These are phyloP conservation scores for Caenorhabditis afra DNA, from an alignment of 2,888 invertebrate species.

Conservation along the genomic window DNA sequence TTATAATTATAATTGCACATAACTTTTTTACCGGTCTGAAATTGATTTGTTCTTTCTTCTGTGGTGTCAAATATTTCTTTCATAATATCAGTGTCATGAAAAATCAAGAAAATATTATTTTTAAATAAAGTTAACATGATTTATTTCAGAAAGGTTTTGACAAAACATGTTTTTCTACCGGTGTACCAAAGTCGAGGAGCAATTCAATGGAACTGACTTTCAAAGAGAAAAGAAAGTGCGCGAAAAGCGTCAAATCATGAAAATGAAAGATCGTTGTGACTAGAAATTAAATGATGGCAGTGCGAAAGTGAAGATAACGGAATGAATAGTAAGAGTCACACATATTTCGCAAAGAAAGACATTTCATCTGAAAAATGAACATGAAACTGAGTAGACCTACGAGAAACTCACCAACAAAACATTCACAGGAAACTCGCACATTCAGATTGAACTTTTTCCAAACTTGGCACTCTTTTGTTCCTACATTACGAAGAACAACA, in stretches of 20 bases:
- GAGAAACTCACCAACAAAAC: conserved; percentile 78
- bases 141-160: not conserved
- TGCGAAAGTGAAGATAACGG: conserved; percentile 9
- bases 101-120: not conserved
- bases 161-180: conserved; percentile 23
- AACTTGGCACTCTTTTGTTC: conserved; percentile 79
- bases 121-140: not conserved
- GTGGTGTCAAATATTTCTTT: conserved; percentile 22
- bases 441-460: conserved; percentile 81
- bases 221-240: not conserved
- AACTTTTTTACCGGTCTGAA: conserved; percentile 30
- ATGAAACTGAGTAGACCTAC: not conserved
- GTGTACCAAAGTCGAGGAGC: conserved; percentile 14
- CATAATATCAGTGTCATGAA: not conserved
- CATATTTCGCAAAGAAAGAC: conserved; percentile 81
- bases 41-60: conserved; percentile 10
- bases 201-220: not conserved
- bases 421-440: conserved; percentile 80
- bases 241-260: conserved; percentile 20
- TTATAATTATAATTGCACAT: conserved; percentile 15
- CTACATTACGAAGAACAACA: conserved; percentile 80
- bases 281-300: conserved; percentile 41
- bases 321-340: conserved; percentile 59
- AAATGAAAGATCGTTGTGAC: conserved; percentile 44
- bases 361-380: conserved; percentile 77